Percentiles rank a stretch among this genome's conserved stretches.
Conservation (phyloP, 1,140 invertebrate species). For the Schlechtendalia chinensis region DNA sequence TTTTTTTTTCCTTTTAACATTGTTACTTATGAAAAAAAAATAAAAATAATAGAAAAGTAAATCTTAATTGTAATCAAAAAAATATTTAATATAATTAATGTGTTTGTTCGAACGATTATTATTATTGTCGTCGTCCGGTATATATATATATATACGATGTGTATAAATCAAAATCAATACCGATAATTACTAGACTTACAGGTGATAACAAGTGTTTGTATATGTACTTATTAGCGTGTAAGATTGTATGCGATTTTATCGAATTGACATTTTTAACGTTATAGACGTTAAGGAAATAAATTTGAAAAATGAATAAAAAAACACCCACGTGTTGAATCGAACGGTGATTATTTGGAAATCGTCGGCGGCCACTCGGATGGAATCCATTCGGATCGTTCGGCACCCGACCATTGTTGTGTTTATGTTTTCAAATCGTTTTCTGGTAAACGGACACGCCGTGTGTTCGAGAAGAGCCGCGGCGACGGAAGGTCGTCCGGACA, state of each 20-base stretch:
- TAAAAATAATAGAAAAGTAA: conserved; percentile 4
- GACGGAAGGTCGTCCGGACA: no score
- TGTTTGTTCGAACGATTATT: neutral
- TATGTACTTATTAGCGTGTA: conserved; percentile 19
- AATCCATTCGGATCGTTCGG: no score
- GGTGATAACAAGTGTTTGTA: conserved; percentile 24
- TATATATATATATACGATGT: neutral
- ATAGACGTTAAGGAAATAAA: conserved; percentile 22
- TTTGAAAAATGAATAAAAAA: conserved; percentile 29
- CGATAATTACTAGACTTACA: conserved; percentile 7
- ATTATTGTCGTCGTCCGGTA: neutral
- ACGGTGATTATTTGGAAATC: no score
- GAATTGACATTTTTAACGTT: conserved; percentile 28
- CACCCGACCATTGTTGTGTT: no score
- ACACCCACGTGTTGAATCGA: no score
- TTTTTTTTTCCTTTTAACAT: no score
- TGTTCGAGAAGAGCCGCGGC: no score
- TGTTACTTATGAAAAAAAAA: conserved; percentile 11
- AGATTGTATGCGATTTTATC: conserved; percentile 31
- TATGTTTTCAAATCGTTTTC: no score
- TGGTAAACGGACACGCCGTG: no score
- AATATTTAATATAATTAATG: neutral
- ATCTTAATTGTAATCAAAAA: conserved; percentile 8
- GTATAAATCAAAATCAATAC: conserved; percentile 25
- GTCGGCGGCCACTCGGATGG: no score